A percentile compares a stretch with the other conserved stretches of the same genome.
Conservation (phyloP, 2,797 vertebrate species). For the Allochrocebus solatus region DNA sequence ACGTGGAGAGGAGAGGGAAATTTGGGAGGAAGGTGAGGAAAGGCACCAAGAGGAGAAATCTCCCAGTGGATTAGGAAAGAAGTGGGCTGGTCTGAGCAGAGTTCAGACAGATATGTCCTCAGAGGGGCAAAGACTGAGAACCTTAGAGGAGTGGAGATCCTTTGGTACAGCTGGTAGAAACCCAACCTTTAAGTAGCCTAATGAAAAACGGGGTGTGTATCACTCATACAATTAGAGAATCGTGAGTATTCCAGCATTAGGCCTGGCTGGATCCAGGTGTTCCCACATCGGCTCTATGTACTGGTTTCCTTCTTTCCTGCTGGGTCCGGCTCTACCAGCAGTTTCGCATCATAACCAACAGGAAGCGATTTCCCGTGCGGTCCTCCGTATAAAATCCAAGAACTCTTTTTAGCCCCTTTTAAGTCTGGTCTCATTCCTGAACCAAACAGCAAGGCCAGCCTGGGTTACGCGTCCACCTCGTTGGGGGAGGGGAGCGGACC, state of each 20-base stretch:
- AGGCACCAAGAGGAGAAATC: background rate
- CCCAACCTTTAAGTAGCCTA: background rate
- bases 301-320: background rate
- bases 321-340: background rate
- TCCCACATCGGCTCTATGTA: fast-evolving
- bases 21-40: background rate
- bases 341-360: background rate
- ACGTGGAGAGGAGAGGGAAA: background rate
- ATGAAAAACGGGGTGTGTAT: background rate
- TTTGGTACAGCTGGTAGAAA: background rate
- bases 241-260: background rate
- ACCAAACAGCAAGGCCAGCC: background rate
- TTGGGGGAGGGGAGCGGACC: background rate
- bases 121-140: no score
- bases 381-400: background rate
- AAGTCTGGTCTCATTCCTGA: background rate
- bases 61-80: background rate
- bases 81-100: background rate
- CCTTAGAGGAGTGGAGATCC: background rate
- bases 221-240: background rate
- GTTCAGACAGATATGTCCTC: no score
- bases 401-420: background rate
- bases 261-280: no score
- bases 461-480: background rate
- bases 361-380: background rate